Evolutionary conservation across 2,113 vertebrate species (phyloP).

Genomic region (Muscicapa adusta): DNA sequence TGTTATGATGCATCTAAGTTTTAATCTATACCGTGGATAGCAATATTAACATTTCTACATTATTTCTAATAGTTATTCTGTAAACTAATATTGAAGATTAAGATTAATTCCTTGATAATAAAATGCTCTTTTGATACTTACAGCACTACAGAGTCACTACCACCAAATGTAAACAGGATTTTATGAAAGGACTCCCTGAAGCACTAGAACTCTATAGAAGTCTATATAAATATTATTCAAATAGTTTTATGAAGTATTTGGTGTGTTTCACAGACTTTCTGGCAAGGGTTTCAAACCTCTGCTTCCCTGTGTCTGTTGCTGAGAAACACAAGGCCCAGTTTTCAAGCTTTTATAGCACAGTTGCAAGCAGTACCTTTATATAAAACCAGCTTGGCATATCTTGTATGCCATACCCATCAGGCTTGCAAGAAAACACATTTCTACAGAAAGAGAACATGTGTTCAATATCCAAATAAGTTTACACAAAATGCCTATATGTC

Average conservation of each 20-base stretch:
- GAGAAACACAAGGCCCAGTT: not conserved
- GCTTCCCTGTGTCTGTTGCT: not conserved
- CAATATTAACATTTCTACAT: not conserved
- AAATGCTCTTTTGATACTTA: not conserved
- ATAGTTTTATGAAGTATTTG: not conserved
- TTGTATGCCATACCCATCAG: not conserved
- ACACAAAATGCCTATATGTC: not conserved
- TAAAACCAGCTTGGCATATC: not conserved
- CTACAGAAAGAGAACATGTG: not conserved
- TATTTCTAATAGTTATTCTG: not conserved
- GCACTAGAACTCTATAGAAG: not conserved
- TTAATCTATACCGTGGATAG: not conserved
- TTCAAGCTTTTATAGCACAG: not conserved
- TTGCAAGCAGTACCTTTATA: not conserved
- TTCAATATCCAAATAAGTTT: not conserved
- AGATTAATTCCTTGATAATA: not conserved
- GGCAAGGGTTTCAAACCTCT: not conserved
- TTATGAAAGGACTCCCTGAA: not conserved
- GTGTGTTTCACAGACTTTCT: not conserved
- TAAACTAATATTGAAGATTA: not conserved
- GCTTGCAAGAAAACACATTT: not conserved
- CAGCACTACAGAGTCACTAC: not conserved
- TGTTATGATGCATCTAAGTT: not conserved
- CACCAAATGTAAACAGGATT: not conserved
- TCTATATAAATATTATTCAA: not conserved